These are phyloP conservation scores for Decapterus maruadsi DNA, from an alignment of 2,797 vertebrate genomes.

Conservation along the genomic window DNA sequence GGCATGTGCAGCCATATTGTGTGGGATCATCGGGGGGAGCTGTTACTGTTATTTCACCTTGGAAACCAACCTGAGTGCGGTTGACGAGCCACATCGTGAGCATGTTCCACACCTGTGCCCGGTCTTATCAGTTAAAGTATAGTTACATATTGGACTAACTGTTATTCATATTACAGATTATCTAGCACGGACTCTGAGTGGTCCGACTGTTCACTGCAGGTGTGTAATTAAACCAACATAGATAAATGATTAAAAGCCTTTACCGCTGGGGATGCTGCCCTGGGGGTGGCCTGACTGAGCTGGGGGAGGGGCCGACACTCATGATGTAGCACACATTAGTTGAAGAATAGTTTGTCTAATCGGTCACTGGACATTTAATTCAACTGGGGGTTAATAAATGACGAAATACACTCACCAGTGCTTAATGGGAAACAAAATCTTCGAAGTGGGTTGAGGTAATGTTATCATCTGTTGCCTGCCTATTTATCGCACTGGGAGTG, in stretches of 20 bases:
- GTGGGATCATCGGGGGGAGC: no score
- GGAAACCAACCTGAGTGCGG: not conserved
- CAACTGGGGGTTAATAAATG: not conserved
- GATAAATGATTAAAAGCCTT: not conserved
- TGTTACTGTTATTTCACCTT: not conserved
- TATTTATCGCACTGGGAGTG: not conserved
- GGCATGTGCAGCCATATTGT: not conserved
- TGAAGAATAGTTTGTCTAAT: not conserved
- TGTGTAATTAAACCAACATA: slow-evolving; percentile 2
- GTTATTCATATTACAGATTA: slow-evolving; percentile 2
- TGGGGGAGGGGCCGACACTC: no score
- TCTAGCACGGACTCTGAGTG: not conserved
- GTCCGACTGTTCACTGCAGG: not conserved
- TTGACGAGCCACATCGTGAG: not conserved
- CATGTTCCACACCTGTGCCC: not conserved
- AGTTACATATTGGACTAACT: slow-evolving; percentile 12
- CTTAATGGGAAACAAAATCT: not conserved
- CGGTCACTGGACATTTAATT: not conserved
- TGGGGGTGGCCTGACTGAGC: not conserved
- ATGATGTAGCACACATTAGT: not conserved
- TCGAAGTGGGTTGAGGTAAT: not conserved
- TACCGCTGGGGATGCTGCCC: not conserved
- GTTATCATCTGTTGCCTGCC: not conserved
- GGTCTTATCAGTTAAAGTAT: not conserved
- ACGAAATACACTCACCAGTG: not conserved